Percentiles rank a stretch among this genome's conserved stretches.
Conservation (phyloP, 2,888 invertebrate genomes). For the Chouioia cunea region DNA sequence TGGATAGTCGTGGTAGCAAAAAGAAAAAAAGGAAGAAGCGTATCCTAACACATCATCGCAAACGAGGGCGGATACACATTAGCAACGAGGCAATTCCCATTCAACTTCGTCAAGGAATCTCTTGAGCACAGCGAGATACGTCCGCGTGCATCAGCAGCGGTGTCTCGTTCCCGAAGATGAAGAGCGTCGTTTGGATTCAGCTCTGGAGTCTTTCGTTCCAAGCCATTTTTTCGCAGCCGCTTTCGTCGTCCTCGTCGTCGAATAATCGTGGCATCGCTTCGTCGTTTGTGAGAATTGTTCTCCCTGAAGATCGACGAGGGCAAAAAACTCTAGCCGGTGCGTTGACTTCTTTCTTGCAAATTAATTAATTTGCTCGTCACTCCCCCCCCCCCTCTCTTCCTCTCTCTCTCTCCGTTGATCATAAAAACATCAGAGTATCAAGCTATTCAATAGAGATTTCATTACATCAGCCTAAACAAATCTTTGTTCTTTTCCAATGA, state of each 20-base stretch:
- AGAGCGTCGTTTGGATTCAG: conserved; percentile 44
- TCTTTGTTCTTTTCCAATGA: too few species aligned
- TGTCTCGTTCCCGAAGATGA: conserved; percentile 46
- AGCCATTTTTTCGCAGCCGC: conserved; percentile 27
- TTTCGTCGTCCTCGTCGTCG: conserved; percentile 15
- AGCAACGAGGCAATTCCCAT: conserved; percentile 42
- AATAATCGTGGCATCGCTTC: conserved; percentile 37
- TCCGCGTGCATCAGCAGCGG: background rate
- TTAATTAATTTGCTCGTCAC: conserved; percentile 38
- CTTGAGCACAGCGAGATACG: conserved; percentile 2
- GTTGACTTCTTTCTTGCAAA: conserved; percentile 22
- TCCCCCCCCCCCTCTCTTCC: too few species aligned
- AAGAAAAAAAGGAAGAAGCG: conserved; percentile 21
- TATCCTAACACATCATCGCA: conserved; percentile 37
- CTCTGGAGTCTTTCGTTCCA: conserved; percentile 9
- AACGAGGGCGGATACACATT: conserved; percentile 43
- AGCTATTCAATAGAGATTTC: too few species aligned
- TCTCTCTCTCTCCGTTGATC: too few species aligned
- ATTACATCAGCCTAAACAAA: too few species aligned
- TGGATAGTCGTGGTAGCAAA: conserved; percentile 12
- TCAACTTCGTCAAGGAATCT: conserved; percentile 44
- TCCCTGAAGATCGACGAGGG: background rate
- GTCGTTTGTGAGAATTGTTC: conserved; percentile 41
- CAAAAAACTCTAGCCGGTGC: conserved; percentile 32
- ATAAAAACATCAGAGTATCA: too few species aligned